Evolutionary conservation across 2,113 vertebrate species (phyloP).

Genomic region (Halcyon malimbica): DNA sequence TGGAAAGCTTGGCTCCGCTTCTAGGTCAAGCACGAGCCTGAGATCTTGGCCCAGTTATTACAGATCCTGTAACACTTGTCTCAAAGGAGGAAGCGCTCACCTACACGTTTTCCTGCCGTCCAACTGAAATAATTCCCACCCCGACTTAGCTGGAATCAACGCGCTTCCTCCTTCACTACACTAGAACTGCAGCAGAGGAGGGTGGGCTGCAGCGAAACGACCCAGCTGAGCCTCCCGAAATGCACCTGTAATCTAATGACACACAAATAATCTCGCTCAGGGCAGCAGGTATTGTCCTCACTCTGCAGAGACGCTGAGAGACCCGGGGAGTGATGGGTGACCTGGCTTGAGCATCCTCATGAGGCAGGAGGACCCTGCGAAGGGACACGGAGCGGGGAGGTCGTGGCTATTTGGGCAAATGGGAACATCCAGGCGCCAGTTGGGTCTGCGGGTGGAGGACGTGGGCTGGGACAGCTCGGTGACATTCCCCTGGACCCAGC

Average conservation of each 20-base stretch:
- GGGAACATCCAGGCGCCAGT: not conserved
- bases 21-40: not conserved
- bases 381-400: not conserved
- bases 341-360: not conserved
- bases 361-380: not conserved
- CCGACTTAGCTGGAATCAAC: accelerated
- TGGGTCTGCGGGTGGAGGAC: not conserved
- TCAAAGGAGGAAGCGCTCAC: not conserved
- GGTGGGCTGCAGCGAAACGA: accelerated
- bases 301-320: not conserved
- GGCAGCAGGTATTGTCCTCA: accelerated
- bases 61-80: not conserved
- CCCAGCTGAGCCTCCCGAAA: not conserved
- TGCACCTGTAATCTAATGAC: not conserved
- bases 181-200: not conserved
- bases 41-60: not conserved
- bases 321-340: accelerated
- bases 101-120: accelerated
- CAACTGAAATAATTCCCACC: not conserved
- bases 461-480: not conserved
- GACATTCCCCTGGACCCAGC: not conserved
- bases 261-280: accelerated
- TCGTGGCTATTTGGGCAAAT: accelerated
- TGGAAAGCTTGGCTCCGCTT: not conserved
- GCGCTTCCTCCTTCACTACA: not conserved